phyloP scores from a whole-genome alignment of 1,140 invertebrate species.

The Orius insidiosus region DNA sequence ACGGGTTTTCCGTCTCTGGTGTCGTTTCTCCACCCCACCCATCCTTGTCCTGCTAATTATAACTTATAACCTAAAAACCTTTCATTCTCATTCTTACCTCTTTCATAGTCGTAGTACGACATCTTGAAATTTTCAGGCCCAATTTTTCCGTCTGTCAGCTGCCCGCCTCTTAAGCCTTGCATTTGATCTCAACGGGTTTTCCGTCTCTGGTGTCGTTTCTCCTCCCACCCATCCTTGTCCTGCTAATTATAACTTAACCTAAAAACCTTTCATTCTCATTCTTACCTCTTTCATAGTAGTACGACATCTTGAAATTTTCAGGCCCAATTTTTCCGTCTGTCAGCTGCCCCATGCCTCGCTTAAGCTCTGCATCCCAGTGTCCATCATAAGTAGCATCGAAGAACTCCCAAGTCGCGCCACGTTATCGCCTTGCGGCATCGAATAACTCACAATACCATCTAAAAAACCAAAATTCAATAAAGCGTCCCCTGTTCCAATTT shows the following conservation, averaged over 20 bases:
- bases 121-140: conserved; percentile 51
- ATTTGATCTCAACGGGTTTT: conserved; percentile 47
- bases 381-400: conserved; percentile 69
- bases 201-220: conserved; percentile 53
- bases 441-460: conserved; percentile 67
- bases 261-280: neutral
- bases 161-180: conserved; percentile 43
- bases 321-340: conserved; percentile 49
- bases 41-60: conserved; percentile 39
- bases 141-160: conserved; percentile 47
- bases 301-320: conserved; percentile 45
- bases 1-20: conserved; percentile 41
- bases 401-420: conserved; percentile 51
- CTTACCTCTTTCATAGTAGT: conserved; percentile 31
- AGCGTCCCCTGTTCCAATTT: too few relatives aligned
- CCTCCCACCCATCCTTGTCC: conserved; percentile 78
- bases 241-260: conserved; percentile 6
- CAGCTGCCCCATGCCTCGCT: conserved; percentile 49
- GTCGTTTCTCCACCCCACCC: conserved; percentile 85
- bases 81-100: conserved; percentile 24
- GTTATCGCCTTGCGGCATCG: conserved; percentile 61
- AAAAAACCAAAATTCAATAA: conserved; percentile 19
- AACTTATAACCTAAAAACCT: neutral
- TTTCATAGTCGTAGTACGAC: conserved; percentile 31
- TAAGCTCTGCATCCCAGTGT: conserved; percentile 38